These are phyloP conservation scores for Leptinotarsa rubiginosa DNA, from an alignment of 2,888 invertebrate genomes.

Conservation along the genomic window DNA sequence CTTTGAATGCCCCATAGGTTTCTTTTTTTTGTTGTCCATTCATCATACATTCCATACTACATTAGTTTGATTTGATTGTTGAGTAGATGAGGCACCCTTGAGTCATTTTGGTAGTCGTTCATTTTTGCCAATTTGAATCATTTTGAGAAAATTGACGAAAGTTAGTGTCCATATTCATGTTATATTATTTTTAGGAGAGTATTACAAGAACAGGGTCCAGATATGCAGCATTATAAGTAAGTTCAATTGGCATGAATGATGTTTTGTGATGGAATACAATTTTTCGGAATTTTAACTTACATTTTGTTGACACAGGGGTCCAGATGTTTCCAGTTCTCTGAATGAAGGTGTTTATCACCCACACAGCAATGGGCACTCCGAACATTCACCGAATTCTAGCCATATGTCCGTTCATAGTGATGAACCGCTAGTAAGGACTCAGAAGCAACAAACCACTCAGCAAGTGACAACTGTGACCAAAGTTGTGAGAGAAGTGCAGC, in stretches of 20 bases:
- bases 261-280: slow-evolving; percentile 16
- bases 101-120: not conserved
- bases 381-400: slow-evolving; percentile 73
- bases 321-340: slow-evolving; percentile 59
- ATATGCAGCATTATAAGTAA: slow-evolving; percentile 77
- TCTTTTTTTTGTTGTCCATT: not conserved
- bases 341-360: slow-evolving; percentile 63
- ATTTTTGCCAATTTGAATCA: slow-evolving; percentile 7
- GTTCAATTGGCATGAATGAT: slow-evolving; percentile 59
- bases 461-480: slow-evolving; percentile 80
- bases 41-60: not conserved
- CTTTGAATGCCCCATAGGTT: slow-evolving; percentile 6
- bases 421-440: slow-evolving; percentile 71
- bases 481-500: slow-evolving; percentile 74
- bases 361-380: slow-evolving; percentile 76
- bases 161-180: slow-evolving; percentile 53
- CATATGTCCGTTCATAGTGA: slow-evolving; percentile 69
- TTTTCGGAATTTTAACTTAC: slow-evolving; percentile 6
- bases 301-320: slow-evolving; percentile 50
- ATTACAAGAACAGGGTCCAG: slow-evolving; percentile 73
- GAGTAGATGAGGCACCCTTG: slow-evolving; percentile 4
- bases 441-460: slow-evolving; percentile 77
- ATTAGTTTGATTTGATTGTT: not conserved
- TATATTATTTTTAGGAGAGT: slow-evolving; percentile 71
- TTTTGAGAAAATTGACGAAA: slow-evolving; percentile 16